Evolutionary conservation across 2,888 invertebrate species (phyloP).

Genomic region (Xanthia icteritia): DNA sequence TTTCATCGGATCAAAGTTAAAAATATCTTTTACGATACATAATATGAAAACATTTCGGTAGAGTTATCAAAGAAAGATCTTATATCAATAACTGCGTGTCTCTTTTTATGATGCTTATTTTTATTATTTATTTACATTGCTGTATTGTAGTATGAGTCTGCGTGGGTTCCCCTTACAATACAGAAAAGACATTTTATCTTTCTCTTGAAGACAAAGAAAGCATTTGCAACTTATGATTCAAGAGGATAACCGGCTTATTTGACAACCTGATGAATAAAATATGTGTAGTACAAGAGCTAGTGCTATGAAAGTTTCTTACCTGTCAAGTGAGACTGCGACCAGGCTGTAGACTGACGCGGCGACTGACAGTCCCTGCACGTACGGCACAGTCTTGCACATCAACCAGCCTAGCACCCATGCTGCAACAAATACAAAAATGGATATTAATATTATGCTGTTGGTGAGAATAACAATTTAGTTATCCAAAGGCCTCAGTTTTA

Average conservation of each 20-base stretch:
- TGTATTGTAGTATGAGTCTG: neutral
- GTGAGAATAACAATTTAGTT: neutral
- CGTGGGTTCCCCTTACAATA: neutral
- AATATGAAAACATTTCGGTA: neutral
- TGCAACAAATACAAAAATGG: constrained; percentile 82
- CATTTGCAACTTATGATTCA: neutral
- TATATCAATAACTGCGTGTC: neutral
- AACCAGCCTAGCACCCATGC: constrained; percentile 98
- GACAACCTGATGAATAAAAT: neutral
- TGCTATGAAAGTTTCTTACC: constrained; percentile 91
- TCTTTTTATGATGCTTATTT: neutral
- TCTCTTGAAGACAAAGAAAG: neutral
- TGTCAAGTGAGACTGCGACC: constrained; percentile 98
- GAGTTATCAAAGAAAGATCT: neutral
- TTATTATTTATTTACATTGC: neutral
- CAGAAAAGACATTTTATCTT: neutral
- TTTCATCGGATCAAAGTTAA: constrained; percentile 8
- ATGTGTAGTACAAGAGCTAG: neutral
- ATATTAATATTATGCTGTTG: neutral
- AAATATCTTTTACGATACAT: neutral
- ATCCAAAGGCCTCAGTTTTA: neutral
- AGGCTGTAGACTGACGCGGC: constrained; percentile 98
- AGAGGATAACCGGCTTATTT: neutral
- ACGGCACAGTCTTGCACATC: constrained; percentile 99
- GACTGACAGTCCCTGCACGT: constrained; percentile 98